A percentile compares a stretch with the other conserved stretches of the same genome.
phyloP scores from a whole-genome alignment of 1,140 invertebrate genomes.

The Latrodectus geometricus region DNA sequence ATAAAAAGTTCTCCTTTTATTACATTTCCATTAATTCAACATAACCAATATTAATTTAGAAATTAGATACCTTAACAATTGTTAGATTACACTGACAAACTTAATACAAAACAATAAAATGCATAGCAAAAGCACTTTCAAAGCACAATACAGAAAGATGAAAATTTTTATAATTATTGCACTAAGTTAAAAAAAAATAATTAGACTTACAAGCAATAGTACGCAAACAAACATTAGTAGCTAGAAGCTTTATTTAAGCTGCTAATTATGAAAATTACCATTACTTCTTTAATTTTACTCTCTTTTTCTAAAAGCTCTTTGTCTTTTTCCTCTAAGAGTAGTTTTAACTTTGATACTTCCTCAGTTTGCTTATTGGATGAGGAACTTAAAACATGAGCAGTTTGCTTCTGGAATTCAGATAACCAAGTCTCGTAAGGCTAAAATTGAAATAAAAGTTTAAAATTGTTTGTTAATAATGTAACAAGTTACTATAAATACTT shows the following conservation, averaged over 20 bases:
- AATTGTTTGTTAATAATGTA: too few species aligned
- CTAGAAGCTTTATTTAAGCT: too few species aligned
- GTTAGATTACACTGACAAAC: not conserved
- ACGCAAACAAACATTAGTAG: too few species aligned
- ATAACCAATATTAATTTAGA: not conserved
- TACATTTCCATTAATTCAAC: not conserved
- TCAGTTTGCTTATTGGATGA: constrained; percentile 12
- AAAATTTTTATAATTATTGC: too few species aligned
- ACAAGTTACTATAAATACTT: too few species aligned
- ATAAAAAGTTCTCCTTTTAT: too few species aligned
- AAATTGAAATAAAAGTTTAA: not conserved
- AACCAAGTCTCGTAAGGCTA: constrained; percentile 40
- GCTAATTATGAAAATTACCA: not conserved
- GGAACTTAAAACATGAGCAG: not conserved
- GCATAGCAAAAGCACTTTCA: not conserved
- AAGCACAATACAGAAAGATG: not conserved
- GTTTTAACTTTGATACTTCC: not conserved
- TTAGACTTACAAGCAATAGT: too few species aligned
- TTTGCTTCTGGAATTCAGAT: constrained; percentile 41
- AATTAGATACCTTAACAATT: not conserved
- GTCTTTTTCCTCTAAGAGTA: constrained; percentile 33
- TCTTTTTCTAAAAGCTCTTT: constrained; percentile 31
- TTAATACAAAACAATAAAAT: not conserved
- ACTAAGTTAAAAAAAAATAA: too few species aligned
- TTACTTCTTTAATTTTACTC: constrained; percentile 67